Base-by-base conservation (phyloP, 1,140 invertebrate genomes). In the Leptinotarsa defecta region DNA sequence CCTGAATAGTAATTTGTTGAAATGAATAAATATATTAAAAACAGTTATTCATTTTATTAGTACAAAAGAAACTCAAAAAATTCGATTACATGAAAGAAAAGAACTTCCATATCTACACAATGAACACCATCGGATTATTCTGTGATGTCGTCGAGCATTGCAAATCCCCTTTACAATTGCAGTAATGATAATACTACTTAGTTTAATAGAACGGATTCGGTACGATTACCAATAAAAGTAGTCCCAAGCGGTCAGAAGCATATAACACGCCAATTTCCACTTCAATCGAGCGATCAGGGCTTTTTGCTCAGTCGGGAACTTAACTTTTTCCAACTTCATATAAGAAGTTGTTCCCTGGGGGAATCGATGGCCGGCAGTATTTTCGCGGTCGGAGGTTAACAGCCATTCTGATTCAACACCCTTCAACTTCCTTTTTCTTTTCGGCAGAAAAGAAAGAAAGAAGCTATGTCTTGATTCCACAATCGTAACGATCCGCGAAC, bases 301-400 rank as follows among this genome's bases (percentile, higher is more conserved):
- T 77, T 78, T 80, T 77, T 81, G 68, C 78, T n/a, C 52, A 57
- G 52, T 57, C 74, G 72, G 80, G 76, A 79, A 78, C 76, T 79
- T 76, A 80, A 80, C 76, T 82, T 80, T 80, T 82, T 80, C 80
- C 74, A 79, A 79, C 76, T 78, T 48, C 24, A 76, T 78, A 80
- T 82, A 82, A 82, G 81, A 81, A 81, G 81, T 82, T 81, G 79
- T 71, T 77, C 81, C 80, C 81, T 71, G 72, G 81, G 78, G 81
- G 78, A 79, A 82, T 82, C 80, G 80, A 82, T 81, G 79, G 76
- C 78, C 74, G 75, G 74, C 75, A 78, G 79, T 81, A 81, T 81
- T 81, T 80, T 77, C 79, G 75, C 78, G 80, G 79, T 79, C 79
- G 77, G 81, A 78, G 80, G 81, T 81, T 82, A 82, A 82, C 74